Evolutionary conservation across 2,797 vertebrate species (phyloP), one percentile per base, ranked within the genome.

Genomic region (Acrossocheilus fasciatus): DNA sequence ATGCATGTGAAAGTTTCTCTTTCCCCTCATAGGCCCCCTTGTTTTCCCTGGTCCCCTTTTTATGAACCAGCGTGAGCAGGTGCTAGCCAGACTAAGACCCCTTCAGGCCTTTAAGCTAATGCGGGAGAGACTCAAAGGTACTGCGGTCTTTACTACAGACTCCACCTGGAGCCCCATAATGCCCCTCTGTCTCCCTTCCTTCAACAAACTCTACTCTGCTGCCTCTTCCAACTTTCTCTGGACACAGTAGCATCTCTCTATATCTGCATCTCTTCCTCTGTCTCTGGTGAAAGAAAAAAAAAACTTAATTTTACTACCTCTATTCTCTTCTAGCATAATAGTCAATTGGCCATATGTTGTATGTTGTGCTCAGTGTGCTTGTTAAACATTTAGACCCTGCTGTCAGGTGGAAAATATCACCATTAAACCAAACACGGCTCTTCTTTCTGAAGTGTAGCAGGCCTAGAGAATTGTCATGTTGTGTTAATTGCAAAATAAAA

Each of bases 121-220:
- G 93, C 97, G 97, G 98, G 97, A 99, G 97, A 99, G 98, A 97
- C 97, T 97, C 96, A 98, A 99, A 99, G 98, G 98, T 99, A 99
- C 97, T 96, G 97, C 95, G 95, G 96, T 96, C 96, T 98, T 98
- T 96, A 94, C 96, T 96, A 90, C 91, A 91, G 95, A 94, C 95
- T 94, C 95, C 95, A 95, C 91, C 88, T 96, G 96, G 96, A 94
- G 92, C 93, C 93, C 95, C 91, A 93, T 95, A 94, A 90, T 92
- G 87, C 85, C 85, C 93, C 93, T 45, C 52, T 76, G 36, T 86
- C 45, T 66, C n/a, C 36, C 64, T 57, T 88, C 66, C 76, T 81
- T 70, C 88, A 74, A 41, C 39, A 62, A 74, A 20, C 39, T 87
- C 91, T 92, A 91, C 91, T 92, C 83, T 76, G 0, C 62, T 57